Percentiles rank a stretch among this genome's conserved stretches.
phyloP scores from a whole-genome alignment of 2,797 vertebrate species.

The Remorina albescens region DNA sequence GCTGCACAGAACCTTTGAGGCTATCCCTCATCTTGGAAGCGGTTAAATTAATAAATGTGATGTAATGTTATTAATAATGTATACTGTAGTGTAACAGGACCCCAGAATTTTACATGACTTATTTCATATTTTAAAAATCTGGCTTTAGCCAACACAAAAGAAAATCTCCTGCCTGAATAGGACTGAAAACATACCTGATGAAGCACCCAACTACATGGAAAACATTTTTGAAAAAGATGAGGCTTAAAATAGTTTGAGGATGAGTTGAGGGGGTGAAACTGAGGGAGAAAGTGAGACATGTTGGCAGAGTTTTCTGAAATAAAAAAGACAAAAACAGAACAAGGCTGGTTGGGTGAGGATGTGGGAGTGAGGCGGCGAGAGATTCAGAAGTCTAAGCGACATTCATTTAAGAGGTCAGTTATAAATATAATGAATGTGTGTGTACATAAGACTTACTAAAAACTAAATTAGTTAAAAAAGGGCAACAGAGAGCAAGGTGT shows the following conservation, averaged over 20 bases:
- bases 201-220: too few species aligned
- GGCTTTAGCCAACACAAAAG: neutral
- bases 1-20: too few species aligned
- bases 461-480: slow-evolving; percentile 4
- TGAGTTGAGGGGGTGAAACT: too few species aligned
- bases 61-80: too few species aligned
- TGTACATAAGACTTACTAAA: neutral
- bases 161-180: neutral
- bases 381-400: slow-evolving; percentile 27
- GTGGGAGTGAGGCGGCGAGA: neutral
- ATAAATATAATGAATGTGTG: slow-evolving; percentile 14
- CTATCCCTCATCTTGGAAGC: too few species aligned
- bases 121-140: too few species aligned
- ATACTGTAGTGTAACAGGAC: too few species aligned
- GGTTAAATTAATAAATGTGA: too few species aligned
- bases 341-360: neutral
- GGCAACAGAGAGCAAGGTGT: slow-evolving; percentile 18
- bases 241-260: too few species aligned
- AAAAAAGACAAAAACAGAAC: slow-evolving; percentile 22
- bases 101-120: too few species aligned
- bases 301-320: neutral
- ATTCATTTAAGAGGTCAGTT: slow-evolving; percentile 50
- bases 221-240: too few species aligned
- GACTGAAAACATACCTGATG: too few species aligned
- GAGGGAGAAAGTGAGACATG: slow-evolving; percentile 9